Base-by-base conservation (phyloP, 2,797 vertebrate species). In the Cephalopachus bancanus region DNA sequence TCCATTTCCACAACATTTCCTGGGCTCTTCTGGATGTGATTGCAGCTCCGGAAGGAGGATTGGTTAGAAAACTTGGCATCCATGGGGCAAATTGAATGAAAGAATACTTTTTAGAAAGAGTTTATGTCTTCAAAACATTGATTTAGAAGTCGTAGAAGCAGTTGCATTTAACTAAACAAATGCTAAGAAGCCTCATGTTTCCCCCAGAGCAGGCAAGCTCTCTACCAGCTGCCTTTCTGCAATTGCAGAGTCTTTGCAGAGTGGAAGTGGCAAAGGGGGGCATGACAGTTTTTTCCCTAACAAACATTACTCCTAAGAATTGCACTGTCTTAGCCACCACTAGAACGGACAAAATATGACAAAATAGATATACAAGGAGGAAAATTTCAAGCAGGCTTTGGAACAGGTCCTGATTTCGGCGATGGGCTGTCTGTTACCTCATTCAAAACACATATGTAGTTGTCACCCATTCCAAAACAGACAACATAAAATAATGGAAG, bases 291-390 rank as follows among this genome's bases (percentile, higher is more conserved):
- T 93, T 94, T 97, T 97, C 84, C 94, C 83, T 94, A 97, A 95
- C 62, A 98, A 98, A 94, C 71, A 14, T 95, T 97, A 97, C 87
- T 96, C 86, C 95, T 81, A 69, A 95, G 97, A 96, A 97, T 84
- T 94, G 89, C 85, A 96, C 95, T 65, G 76, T 89, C 28, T 17
- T 94, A 93, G 72, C 89, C 74, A 20, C 0, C 94, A 87, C 14
- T 76, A 94, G 8, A 83, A 91, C 69, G 71, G 97, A 79, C 65
- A 91, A 93, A 96, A 74, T 95, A 85, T 33, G 91, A 93, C 44
- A 81, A 94, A 94, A 53, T 24, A 49, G 62, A 96, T 94, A 59
- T 91, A 92, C 97, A 85, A 95, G 5, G n/a, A 96, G 95, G 62
- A 87, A 2, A 94, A 89, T 95, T 97, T 95, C 83, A 83, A 55